phyloP scores from a whole-genome alignment of 23 tunicate genomes.

The Diplosoma virens region DNA sequence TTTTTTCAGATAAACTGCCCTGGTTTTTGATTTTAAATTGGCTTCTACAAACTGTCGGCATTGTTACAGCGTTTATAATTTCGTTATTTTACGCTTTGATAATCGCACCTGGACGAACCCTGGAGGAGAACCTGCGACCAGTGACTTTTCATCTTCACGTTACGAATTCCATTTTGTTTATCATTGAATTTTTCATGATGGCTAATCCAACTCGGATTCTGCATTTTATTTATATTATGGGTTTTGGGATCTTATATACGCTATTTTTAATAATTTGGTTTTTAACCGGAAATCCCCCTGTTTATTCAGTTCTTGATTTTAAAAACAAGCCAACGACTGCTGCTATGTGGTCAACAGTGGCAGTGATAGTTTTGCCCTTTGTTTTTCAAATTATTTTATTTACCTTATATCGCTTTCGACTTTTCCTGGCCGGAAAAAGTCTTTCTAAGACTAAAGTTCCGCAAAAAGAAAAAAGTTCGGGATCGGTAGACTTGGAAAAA shows the following conservation, averaged over 20 bases:
- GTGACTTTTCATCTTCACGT: conserved; percentile 47
- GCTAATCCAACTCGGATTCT: conserved; percentile 43
- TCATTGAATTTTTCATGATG: conserved; percentile 46
- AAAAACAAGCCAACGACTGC: conserved; percentile 33
- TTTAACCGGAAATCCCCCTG: conserved; percentile 23
- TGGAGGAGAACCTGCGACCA: conserved; percentile 23
- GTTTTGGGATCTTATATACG: conserved; percentile 43
- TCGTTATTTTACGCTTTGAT: conserved; percentile 33
- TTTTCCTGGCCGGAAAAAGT: conserved; percentile 26
- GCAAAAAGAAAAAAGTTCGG: not conserved
- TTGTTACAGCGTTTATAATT: conserved; percentile 33
- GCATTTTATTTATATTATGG: conserved; percentile 37
- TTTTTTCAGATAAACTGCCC: conserved; percentile 26
- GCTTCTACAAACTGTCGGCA: conserved; percentile 27
- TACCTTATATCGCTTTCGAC: conserved; percentile 47
- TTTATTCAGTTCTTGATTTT: conserved; percentile 44
- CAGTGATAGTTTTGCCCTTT: conserved; percentile 39
- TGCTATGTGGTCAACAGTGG: conserved; percentile 14
- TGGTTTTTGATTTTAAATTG: conserved; percentile 54
- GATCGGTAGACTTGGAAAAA: conserved; percentile 24
- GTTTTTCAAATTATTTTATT: conserved; percentile 24
- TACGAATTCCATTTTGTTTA: conserved; percentile 36
- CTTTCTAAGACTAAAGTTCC: not conserved
- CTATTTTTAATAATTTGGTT: conserved; percentile 38
- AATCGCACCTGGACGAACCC: conserved; percentile 30